Conservation (phyloP, 2,888 invertebrate species). For the Trichacis sp. region DNA sequence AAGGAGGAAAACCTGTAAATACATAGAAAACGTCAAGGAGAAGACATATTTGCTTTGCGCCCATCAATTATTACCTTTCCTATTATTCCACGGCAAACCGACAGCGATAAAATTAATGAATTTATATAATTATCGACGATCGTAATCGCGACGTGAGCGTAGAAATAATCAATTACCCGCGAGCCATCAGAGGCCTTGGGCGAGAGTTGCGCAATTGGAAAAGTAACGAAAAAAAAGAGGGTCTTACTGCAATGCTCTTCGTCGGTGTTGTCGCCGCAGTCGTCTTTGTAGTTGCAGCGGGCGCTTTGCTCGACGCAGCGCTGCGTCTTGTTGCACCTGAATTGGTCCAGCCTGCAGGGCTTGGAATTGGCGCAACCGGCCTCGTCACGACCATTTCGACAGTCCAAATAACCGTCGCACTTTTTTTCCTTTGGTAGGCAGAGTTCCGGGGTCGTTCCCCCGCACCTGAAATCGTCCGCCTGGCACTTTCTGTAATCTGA, state of each 20-base stretch:
- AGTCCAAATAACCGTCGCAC: constrained; percentile 92
- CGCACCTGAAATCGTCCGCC: constrained; percentile 89
- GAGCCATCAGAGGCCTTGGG: background rate
- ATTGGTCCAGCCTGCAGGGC: constrained; percentile 84
- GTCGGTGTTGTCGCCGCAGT: constrained; percentile 92
- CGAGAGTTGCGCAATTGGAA: background rate
- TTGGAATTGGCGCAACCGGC: constrained; percentile 76
- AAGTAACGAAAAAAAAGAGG: background rate
- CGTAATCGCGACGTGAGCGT: background rate
- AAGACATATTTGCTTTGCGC: background rate
- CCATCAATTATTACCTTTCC: background rate
- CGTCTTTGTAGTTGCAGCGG: constrained; percentile 90
- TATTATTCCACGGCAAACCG: background rate
- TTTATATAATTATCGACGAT: background rate
- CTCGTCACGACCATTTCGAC: constrained; percentile 86
- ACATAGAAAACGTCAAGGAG: background rate
- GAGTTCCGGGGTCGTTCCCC: constrained; percentile 75
- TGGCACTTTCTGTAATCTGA: constrained; percentile 90
- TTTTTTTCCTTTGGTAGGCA: constrained; percentile 90
- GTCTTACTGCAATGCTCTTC: constrained; percentile 89
- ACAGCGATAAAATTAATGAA: background rate
- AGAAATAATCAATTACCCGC: background rate
- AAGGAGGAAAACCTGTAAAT: constrained; percentile 85
- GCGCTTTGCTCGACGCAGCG: constrained; percentile 82
- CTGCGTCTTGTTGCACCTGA: constrained; percentile 83